Evolutionary conservation across 2,888 invertebrate genomes (phyloP), one percentile per base, ranked within the genome.

Genomic region (Epinotia ramella): DNA sequence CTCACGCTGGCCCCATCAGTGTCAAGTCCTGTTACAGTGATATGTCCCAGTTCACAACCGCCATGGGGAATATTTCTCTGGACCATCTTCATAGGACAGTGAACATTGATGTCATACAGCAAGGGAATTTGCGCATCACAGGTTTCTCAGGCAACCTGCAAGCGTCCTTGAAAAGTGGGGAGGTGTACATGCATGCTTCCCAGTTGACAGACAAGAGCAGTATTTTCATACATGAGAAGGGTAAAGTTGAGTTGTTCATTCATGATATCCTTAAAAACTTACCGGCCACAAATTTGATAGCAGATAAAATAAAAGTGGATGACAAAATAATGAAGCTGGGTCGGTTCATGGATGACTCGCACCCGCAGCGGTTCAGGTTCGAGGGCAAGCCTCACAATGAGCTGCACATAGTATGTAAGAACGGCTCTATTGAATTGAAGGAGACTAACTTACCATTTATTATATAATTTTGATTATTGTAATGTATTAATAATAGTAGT

Each of bases 201-300:
- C 87, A 92, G 78, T 84, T 95, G 7, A 88, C 85, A 13, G 89
- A 91, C 0, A 94, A 94, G 81, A 94, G 91, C 80, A 95, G 94
- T 81, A 94, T 95, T 78, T 95, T 95, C 78, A 93, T 95, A 76
- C 95, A 95, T 81, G 95, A 95, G 81, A 93, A 94, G 46, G 95
- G 95, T 0, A 91, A 93, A 84, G 94, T 95, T 0, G 90, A 94
- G 68, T 81, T 95, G n/a, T 78, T 90, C 1, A 89, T 95, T 65
- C 90, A 89, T 59, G 88, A 94, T 33, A 91, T 94, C 78, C 65
- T 92, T 9, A 89, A 91, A 62, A 93, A 93, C 79, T 86, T 95
- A 78, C 93, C 93, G 7, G 88, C 92, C 66, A 94, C 94, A 7
- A 94, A 94, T 83, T 85, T 95, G 73, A 94, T 94, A 83, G 95